phyloP scores from a whole-genome alignment of 37 sponge, comb jelly and placozoan genomes.

The Aplysina aerophoba region DNA sequence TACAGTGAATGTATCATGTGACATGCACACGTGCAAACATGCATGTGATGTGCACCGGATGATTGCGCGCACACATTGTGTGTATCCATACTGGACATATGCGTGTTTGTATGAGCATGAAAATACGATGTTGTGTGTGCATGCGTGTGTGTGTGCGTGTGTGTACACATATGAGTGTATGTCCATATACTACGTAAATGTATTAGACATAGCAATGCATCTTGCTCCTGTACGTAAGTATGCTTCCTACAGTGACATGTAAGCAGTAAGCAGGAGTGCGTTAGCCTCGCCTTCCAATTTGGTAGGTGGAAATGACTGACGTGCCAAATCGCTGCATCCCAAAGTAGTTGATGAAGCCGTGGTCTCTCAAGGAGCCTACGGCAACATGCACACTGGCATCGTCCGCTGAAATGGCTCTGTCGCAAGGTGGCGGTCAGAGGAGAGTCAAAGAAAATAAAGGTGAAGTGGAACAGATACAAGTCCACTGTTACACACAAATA shows the following conservation, averaged over 20 bases:
- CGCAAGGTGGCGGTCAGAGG: no score
- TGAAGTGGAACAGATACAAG: no score
- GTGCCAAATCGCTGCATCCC: slow-evolving; percentile 98
- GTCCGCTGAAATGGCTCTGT: slow-evolving; percentile 64
- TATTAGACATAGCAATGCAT: no score
- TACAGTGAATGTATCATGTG: no score
- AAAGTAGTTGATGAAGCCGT: slow-evolving; percentile 96
- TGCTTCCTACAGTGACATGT: not conserved
- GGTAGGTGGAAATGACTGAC: slow-evolving; percentile 66
- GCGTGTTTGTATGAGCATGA: no score
- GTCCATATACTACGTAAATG: not conserved
- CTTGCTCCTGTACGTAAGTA: no score
- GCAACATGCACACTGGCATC: slow-evolving; percentile 36
- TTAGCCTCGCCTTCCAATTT: slow-evolving; percentile 71
- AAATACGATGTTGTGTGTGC: no score
- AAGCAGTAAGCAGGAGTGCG: not conserved
- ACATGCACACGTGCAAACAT: no score
- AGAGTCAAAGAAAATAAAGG: no score
- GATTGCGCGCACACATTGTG: no score
- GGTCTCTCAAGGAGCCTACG: slow-evolving; percentile 62
- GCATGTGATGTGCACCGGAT: no score
- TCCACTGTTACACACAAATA: no score
- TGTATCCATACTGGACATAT: not conserved
- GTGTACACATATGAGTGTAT: not conserved
- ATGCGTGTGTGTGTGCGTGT: not conserved